Base-by-base conservation (phyloP, 2,113 vertebrate species). In the Piliocolobus tephrosceles region DNA sequence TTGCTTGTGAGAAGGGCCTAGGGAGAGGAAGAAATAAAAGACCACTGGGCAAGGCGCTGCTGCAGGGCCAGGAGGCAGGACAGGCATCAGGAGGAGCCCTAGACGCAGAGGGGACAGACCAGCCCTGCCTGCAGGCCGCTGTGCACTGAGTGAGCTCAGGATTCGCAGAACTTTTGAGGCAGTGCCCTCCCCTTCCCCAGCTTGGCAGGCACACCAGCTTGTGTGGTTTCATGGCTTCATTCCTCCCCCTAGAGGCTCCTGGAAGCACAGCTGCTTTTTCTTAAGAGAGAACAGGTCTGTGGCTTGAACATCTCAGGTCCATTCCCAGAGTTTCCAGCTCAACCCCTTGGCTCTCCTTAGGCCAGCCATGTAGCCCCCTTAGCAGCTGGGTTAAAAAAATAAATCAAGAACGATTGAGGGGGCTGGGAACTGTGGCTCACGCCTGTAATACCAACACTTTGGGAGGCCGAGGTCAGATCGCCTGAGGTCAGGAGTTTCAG, bases 231-330 rank as follows among this genome's bases (percentile, higher is more conserved):
- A 25, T 0, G n/a, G 97, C 84, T 57, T 90, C 76, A 40, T 82
- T 96, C 58, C 92, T 86, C 97, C 98, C 97, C 92, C 98, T 98
- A 98, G 90, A 97, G 98, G 97, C 72, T 87, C 40, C 64, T 43
- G 40, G 91, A 43, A 79, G 96, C 58, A 97, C 8, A 87, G 70
- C 83, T 0, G 6, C 72, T 84, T 86, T 50, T 14, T 91, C 91
- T 32, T 2, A 5, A 76, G 45, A 18, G 61, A 9, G 64, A 90
- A 32, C 7, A 58, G 2, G 27, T 38, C 32, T 61, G 50, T 55
- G 75, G 12, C 38, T 81, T 88, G 47, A 64, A 47, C 38, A 9
- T 78, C 52, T 17, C 40, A 27, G n/a, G 40, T 70, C 13, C 0
- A 30, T 35, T 25, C 78, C 83, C 52, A 88, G 23, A 80, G 58